Evolutionary conservation across 2,888 invertebrate species (phyloP).

Genomic region (Ichneumoninae sp.): DNA sequence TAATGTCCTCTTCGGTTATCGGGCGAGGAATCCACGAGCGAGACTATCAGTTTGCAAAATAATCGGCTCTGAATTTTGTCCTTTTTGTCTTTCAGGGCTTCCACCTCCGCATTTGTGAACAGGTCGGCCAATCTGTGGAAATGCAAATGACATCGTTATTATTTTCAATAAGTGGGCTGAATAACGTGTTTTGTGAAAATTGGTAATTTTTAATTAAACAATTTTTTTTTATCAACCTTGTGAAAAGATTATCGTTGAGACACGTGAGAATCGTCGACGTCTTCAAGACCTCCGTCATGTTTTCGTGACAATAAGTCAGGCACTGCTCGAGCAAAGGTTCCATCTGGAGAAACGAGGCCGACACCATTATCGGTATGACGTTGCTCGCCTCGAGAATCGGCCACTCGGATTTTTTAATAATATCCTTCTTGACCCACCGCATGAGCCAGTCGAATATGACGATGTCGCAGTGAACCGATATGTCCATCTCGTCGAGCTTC

Average conservation of each 20-base stretch:
- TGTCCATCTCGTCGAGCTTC: conserved; percentile 95
- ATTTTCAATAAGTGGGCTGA: too few species aligned
- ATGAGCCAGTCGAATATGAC: conserved; percentile 98
- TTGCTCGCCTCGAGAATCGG: conserved; percentile 92
- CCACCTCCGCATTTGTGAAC: conserved; percentile 95
- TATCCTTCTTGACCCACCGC: conserved; percentile 95
- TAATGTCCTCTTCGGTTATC: conserved; percentile 93
- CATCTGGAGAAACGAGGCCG: conserved; percentile 98
- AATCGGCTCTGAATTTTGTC: conserved; percentile 95
- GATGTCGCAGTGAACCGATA: conserved; percentile 98
- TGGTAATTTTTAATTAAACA: not conserved
- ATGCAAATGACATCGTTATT: not conserved
- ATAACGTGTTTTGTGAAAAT: not conserved
- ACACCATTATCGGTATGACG: conserved; percentile 96
- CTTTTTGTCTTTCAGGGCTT: conserved; percentile 93
- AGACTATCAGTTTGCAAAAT: conserved; percentile 93
- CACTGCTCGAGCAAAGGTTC: conserved; percentile 95
- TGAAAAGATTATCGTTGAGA: conserved; percentile 90
- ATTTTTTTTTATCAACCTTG: conserved; percentile 77
- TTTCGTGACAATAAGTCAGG: conserved; percentile 93
- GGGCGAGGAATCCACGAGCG: conserved; percentile 90
- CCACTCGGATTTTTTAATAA: conserved; percentile 88
- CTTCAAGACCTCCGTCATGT: conserved; percentile 94
- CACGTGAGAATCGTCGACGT: conserved; percentile 95
- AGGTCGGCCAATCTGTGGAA: conserved; percentile 91